phyloP scores from a whole-genome alignment of 2,113 vertebrate genomes.

The Isurus oxyrinchus region DNA sequence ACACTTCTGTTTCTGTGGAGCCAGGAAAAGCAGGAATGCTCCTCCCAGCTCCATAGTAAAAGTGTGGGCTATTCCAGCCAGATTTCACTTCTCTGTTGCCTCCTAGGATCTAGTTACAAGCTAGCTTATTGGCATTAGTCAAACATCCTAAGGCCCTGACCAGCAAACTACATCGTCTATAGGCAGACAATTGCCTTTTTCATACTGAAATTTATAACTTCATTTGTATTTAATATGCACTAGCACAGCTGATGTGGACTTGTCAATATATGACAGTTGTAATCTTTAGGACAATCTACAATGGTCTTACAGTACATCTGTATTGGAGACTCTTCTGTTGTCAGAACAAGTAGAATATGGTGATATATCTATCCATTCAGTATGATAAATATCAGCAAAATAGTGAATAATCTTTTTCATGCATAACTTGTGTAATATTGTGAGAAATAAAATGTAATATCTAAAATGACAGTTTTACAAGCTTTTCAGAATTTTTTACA shows the following conservation, averaged over 20 bases:
- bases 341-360: neutral
- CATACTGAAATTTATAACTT: neutral
- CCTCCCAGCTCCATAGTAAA: neutral
- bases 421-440: neutral
- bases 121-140: no score
- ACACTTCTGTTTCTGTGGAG: neutral
- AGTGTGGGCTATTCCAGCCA: neutral
- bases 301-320: neutral
- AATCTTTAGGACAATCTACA: neutral
- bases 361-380: neutral
- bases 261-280: neutral
- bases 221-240: neutral
- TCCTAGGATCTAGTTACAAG: no score
- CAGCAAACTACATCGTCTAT: neutral
- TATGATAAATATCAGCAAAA: neutral
- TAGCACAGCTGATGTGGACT: neutral
- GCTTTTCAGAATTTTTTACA: neutral
- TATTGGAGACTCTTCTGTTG: neutral
- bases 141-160: neutral
- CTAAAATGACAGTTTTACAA: neutral
- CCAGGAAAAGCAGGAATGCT: neutral
- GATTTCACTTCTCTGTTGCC: no score
- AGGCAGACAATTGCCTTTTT: neutral
- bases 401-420: neutral
- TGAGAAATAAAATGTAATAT: neutral